Evolutionary conservation across 2,888 invertebrate genomes (phyloP), one percentile per base, ranked within the genome.

Genomic region (Sthenelais limicola): DNA sequence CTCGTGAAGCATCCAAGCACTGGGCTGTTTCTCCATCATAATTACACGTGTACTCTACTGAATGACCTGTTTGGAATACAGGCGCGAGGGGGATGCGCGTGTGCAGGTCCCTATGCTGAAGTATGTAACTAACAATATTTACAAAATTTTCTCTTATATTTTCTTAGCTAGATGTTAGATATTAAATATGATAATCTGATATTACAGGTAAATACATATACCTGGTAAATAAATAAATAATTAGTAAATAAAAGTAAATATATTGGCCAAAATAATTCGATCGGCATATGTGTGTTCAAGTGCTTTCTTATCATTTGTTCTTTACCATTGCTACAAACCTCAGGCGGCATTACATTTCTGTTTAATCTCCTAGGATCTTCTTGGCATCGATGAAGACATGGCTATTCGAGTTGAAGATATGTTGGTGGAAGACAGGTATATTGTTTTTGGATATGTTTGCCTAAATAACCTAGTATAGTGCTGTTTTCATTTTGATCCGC

Each of bases 51-150:
- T 80, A 93, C 94, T 12, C 91, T 96, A 26, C 90, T 97, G 54
- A 96, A 96, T 84, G 96, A 97, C 83, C 92, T 97, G 32, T 96
- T 95, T 86, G 96, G 96, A 0, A 94, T 97, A 71, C 96, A 96
- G 88, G 93, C 87, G 3, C 79, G 88, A 71, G 85, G 88, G 9
- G 88, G 88, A 1, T 89, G 88, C 79, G 87, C 92, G 21, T 95
- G 95, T 87, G 94, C 94, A 58, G 92, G 94, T 69, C 92, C 93
- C 71, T 95, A 96, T 84, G 94, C 94, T 24, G 79, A 84, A 83
- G 85, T 85, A 72, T 73, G 80, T 67, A 43, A 43, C 9, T 43
- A 9, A 12, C 12, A 43, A 18, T 43, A 12, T 12, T 43, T 43
- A 12, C 43, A 43, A 9, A 18, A 12, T 9, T 43, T 43, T 12